Percentiles rank a stretch among this genome's conserved stretches.
Evolutionary conservation across 2,888 invertebrate genomes (phyloP).

Genomic region (Pantelozetes paolii): DNA sequence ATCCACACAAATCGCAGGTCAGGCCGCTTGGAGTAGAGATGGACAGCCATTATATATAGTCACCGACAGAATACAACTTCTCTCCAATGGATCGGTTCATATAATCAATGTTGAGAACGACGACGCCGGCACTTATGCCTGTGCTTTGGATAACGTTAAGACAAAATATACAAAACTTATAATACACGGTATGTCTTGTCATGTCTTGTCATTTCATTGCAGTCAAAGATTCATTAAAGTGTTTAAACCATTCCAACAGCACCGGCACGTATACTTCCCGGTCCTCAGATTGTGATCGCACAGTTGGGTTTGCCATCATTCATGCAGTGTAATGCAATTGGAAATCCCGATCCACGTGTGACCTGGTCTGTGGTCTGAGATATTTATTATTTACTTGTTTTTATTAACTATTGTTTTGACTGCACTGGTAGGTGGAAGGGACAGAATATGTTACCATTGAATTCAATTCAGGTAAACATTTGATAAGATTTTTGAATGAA

Average conservation of each 20-base stretch:
- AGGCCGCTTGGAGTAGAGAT: conserved; percentile 37
- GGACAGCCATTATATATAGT: conserved; percentile 31
- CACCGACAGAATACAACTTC: not conserved
- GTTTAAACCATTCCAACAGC: conserved; percentile 21
- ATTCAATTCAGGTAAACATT: conserved; percentile 61
- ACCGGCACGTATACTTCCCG: conserved; percentile 46
- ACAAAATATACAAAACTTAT: conserved; percentile 6
- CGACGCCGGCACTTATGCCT: conserved; percentile 41
- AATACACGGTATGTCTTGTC: conserved; percentile 12
- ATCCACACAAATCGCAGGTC: not conserved
- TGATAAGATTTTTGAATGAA: too few species aligned
- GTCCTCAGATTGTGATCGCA: conserved; percentile 46
- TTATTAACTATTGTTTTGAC: not conserved
- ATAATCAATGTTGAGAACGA: conserved; percentile 6
- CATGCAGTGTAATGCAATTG: conserved; percentile 49
- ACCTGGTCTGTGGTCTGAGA: conserved; percentile 51
- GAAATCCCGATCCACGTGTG: conserved; percentile 47
- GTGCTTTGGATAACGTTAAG: conserved; percentile 19
- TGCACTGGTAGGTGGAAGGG: conserved; percentile 62
- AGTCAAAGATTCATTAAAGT: not conserved
- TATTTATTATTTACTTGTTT: not conserved
- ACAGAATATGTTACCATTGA: conserved; percentile 67
- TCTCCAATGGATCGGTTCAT: conserved; percentile 32
- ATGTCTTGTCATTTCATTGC: too few species aligned
- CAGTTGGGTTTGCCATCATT: conserved; percentile 48